Base-by-base conservation (phyloP, 2,113 vertebrate genomes). In the Castor canadensis region DNA sequence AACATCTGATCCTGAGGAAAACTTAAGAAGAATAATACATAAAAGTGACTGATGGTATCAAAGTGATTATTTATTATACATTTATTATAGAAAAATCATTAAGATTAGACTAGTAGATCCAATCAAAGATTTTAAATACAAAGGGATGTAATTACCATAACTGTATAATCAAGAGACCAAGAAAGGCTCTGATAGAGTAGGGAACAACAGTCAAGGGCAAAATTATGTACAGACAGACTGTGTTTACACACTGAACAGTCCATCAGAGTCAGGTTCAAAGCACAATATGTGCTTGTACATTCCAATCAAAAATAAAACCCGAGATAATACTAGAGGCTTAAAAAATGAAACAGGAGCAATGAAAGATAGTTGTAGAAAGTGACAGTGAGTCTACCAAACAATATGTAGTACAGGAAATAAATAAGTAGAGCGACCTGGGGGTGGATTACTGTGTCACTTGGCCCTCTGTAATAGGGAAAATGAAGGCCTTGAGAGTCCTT, bases 71-170 rank as follows among this genome's bases (percentile, higher is more conserved):
- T 80, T 69, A 71, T 72, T 81, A 84, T 19, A 83, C 22, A 83
- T 89, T 82, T 89, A 49, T 66, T 80, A 72, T 80, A 81, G 52
- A 64, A 81, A 69, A 47, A 71, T 89, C 35, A 93, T 62, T 76
- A 71, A 52, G 69, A 77, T 77, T 69, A 81, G 84, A 96, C 79
- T 76, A 82, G 86, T 72, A 43, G 66, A 91, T 47, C 45, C 38
- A 91, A 69, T 35, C 43, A 81, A 94, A 94, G 45, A 71, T 71
- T 88, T 94, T 93, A 95, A 95, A 88, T 92, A 92, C n/a, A 86
- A 93, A 92, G 38, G 32, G 4, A 89, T 72, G 28, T 81, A 77
- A 88, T 93, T 64, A 86, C n/a, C 16, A 1, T 77, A 87, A 92
- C 26, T 79, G 8, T 75, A 49, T 80, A 86, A 91, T 96, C 73